Evolutionary conservation across 2,113 vertebrate genomes (phyloP), one percentile per base, ranked within the genome.

Genomic region (Uria lomvia): DNA sequence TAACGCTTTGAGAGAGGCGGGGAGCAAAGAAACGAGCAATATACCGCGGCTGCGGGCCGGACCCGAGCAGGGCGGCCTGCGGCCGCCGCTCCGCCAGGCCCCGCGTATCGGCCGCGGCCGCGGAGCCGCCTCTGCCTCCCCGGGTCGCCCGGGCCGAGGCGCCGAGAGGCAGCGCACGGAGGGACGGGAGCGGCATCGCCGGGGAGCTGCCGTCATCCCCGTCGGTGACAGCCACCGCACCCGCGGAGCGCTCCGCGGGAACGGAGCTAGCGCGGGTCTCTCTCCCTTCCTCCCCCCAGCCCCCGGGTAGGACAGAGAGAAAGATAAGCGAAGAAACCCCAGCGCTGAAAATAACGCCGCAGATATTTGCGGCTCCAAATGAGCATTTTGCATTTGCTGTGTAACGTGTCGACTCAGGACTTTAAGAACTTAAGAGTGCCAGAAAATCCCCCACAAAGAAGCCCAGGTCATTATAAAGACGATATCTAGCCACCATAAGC

Each of bases 401-500:
- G 94, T 88, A 97, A 96, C 76, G 66, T 97, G 97, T 97, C 94
- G 74, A 86, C 94, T 96, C 96, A 91, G 96, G 96, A 98, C 79
- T 96, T 97, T 96, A 97, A 94, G 93, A 96, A 97, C 93, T 92
- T 86, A 96, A 92, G 80, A 94, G 97, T 36, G 77, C 73, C 81
- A 81, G 75, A 87, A 97, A 99, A 97, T 98, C 98, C 98, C 98
- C 97, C 97, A 98, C 98, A 99, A 99, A 99, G 98, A 98, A 96
- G 98, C 97, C 96, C 89, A 45, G 97, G 98, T 97, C 97, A 98
- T 98, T 98, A 97, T 97, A 97, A 97, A 98, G 98, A 98, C 98
- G 98, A 99, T 98, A 98, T 99, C 98, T 98, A 98, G 97, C 98
- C 98, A 98, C 98, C 99, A 98, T 99, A 99, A 99, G 99, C 99